These are phyloP conservation scores for Cyanistes caeruleus DNA, from an alignment of 2,113 vertebrate genomes.

Conservation along the genomic window DNA sequence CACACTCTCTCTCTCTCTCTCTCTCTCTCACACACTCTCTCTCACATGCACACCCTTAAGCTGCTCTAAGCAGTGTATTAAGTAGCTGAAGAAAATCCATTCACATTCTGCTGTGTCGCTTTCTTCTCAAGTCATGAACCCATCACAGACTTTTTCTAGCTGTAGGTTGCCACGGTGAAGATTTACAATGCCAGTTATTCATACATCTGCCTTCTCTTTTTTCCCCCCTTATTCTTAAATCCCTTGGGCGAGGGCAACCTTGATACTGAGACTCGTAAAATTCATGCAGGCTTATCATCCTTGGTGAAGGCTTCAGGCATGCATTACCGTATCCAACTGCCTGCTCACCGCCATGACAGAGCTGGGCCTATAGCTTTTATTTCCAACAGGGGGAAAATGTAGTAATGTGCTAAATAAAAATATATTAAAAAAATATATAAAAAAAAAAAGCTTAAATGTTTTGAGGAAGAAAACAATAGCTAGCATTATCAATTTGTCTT, in stretches of 20 bases:
- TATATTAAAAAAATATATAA: conserved; percentile 36
- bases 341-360: conserved; percentile 79
- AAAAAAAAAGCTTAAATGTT: background rate
- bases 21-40: conserved; percentile 43
- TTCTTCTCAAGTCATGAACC: conserved; percentile 88
- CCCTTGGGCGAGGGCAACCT: conserved; percentile 86
- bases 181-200: conserved; percentile 92
- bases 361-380: conserved; percentile 77
- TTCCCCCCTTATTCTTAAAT: conserved; percentile 82
- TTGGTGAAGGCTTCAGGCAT: conserved; percentile 86
- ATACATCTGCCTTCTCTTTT: conserved; percentile 84
- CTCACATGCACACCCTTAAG: conserved; percentile 79
- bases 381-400: conserved; percentile 43
- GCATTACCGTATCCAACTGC: conserved; percentile 80
- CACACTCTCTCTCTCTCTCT: background rate
- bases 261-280: conserved; percentile 89
- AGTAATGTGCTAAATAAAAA: conserved; percentile 30
- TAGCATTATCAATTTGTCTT: background rate
- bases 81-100: conserved; percentile 88
- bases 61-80: conserved; percentile 95
- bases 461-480: background rate
- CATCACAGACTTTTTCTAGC: conserved; percentile 87
- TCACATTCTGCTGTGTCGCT: conserved; percentile 84
- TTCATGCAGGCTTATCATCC: conserved; percentile 90
- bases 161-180: conserved; percentile 91